Evolutionary conservation across 1,140 invertebrate genomes (phyloP), one percentile per base, ranked within the genome.

Genomic region (Brachionus sp.): DNA sequence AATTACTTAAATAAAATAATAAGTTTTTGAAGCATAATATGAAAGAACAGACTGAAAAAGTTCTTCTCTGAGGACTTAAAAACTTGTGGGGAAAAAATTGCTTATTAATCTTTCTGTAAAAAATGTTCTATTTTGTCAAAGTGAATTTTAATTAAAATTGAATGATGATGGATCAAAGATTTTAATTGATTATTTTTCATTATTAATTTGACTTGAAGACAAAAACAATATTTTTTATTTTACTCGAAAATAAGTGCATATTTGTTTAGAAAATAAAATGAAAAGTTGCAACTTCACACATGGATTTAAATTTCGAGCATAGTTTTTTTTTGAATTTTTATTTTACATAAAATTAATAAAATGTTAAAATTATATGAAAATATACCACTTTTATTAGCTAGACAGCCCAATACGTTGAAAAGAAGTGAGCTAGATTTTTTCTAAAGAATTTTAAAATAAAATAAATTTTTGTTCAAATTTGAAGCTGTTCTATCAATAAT

Each of bases 271-370:
- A 75, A 73, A 35, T 16, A 16, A 68, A 68, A 68, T 68, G 35
- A 35, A 46, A 75, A 75, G 44, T 75, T 75, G 70, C 42, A 50
- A 46, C 70, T 75, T 75, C 44, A 46, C 70, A 75, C 70, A 75
- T 75, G 70, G 70, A 75, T 75, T 25, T 29, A 25, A 25, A 75
- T 25, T 46, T 42, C 5, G 19, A 70, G 33, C 35, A 37, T 23
- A 37, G 33, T 37, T 70, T 70, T 1, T 19, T 35, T 70, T 70
- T 46, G 44, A 29, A 44, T 75, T 46, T 75, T 75, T 46, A 5
- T 75, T 44, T 25, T 46, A 44, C 7, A 46, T 46, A 35, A 19
- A 12, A 46, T 13, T 46, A 23, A 46, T 44, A 75, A 75, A 75
- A 75, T 75, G 70, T n/a, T 75, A 25, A 44, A 46, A 46, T n/a